Conservation (phyloP, 1,140 invertebrate genomes). For the Drosophila parabipectinata region DNA sequence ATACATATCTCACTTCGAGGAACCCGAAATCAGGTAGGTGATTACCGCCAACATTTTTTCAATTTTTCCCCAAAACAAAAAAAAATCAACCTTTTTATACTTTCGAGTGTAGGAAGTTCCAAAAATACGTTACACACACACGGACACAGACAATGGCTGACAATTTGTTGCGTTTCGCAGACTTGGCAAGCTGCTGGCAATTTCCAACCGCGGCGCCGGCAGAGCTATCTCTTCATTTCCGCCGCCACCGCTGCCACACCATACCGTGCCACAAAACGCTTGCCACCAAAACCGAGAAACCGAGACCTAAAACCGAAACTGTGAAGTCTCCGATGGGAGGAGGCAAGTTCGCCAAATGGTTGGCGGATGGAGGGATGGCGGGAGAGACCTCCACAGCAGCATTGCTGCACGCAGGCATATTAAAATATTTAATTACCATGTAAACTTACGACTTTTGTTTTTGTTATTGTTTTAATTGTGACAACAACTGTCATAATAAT, state of each 20-base stretch:
- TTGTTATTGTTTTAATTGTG: slow-evolving; percentile 82
- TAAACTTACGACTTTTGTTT: slow-evolving; percentile 82
- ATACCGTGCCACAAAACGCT: slow-evolving; percentile 11
- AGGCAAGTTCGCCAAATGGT: slow-evolving; percentile 26
- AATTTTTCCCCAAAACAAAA: background rate
- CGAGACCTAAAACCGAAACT: slow-evolving; percentile 55
- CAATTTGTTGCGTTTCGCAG: slow-evolving; percentile 62
- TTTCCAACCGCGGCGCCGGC: slow-evolving; percentile 62
- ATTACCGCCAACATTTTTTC: background rate
- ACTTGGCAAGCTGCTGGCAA: slow-evolving; percentile 70
- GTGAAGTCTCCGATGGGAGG: slow-evolving; percentile 32
- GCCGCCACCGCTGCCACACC: slow-evolving; percentile 8
- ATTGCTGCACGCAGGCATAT: slow-evolving; percentile 62
- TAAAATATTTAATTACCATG: slow-evolving; percentile 83
- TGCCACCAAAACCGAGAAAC: slow-evolving; percentile 37
- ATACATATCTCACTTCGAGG: background rate
- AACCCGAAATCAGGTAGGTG: background rate
- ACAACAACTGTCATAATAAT: slow-evolving; percentile 83
- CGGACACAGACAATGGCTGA: slow-evolving; percentile 46
- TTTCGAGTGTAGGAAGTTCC: slow-evolving; percentile 32
- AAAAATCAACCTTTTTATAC: background rate
- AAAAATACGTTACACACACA: slow-evolving; percentile 7
- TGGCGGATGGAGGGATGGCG: background rate
- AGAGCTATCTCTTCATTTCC: slow-evolving; percentile 51
- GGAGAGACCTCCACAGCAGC: background rate